Conservation (phyloP, 2,797 vertebrate species). For the Mormyrops attenuatus region DNA sequence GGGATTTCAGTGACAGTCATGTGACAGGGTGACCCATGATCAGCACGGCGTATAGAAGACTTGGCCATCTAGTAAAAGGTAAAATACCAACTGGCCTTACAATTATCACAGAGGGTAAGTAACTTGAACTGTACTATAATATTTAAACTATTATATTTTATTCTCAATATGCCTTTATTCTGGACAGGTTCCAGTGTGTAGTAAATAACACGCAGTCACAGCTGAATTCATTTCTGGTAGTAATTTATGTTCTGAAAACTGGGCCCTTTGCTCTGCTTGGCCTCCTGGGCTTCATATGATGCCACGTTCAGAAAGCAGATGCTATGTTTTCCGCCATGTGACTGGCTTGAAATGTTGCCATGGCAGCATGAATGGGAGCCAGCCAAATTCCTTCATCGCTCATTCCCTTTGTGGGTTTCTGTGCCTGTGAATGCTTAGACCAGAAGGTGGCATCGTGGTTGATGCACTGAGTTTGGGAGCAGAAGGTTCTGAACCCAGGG, state of each 20-base stretch:
- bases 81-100: neutral
- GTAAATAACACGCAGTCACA: neutral
- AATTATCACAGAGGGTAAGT: neutral
- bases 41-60: neutral
- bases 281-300: constrained; percentile 1
- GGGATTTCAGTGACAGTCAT: neutral
- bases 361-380: neutral
- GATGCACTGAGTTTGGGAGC: neutral
- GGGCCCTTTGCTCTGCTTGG: neutral
- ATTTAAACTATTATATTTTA: neutral
- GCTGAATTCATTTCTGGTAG: neutral
- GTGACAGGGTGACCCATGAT: neutral
- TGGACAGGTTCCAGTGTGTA: neutral
- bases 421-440: neutral
- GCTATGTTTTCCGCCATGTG: neutral
- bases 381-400: neutral
- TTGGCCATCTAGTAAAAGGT: neutral
- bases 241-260: neutral
- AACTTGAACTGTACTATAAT: neutral
- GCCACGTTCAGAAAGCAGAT: constrained; percentile 10
- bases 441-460: neutral
- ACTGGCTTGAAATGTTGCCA: constrained; percentile 1
- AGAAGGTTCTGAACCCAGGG: neutral
- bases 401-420: neutral
- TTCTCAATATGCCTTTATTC: neutral